Base-by-base conservation (phyloP, 1,140 invertebrate species). In the Caenorhabditis brenneri region DNA sequence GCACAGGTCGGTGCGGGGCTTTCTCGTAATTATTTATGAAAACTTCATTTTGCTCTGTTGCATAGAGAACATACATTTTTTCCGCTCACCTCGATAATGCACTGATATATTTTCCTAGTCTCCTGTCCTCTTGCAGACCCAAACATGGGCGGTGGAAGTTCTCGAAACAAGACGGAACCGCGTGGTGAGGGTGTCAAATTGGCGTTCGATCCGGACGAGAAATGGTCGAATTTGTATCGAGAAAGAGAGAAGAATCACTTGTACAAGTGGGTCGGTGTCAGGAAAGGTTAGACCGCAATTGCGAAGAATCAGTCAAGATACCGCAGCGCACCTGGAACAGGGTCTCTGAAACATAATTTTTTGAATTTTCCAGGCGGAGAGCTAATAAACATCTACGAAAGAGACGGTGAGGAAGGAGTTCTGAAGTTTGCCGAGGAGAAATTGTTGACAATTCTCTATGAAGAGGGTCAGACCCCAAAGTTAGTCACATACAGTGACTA, bases 401-500 rank as follows among this genome's bases (percentile, higher is more conserved):
- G 93, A 74, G 95, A 91, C 33, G 93, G 93, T 31, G 91, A 89
- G 16, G 88, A 91, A 9, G 92, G 92, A 84, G 96, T 97, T 0
- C 95, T 97, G 90, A 94, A 94, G 90, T 91, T 97, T 48, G 95
- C 97, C 33, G 93, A 94, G 27, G 95, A 96, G 86, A 95, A 97
- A 89, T 95, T 98, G 87, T 94, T 94, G 0, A 93, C 95, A 0
- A 94, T 96, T 87, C 95, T 97, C 94, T 97, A 97, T 89, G 94
- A 94, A 48, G 94, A 95, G 53, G 97, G 96, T 9, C 94, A 95
- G 88, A 95, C 96, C 0, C 93, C 89, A 2, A 89, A 95, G 89
- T 92, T 94, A 10, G 95, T 98, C 86, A 96, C 95, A 89, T 93
- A 95, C 31, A 94, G 95, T 0, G 96, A 98, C 88, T 97, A 96